Evolutionary conservation across 2,888 invertebrate species (phyloP).

Genomic region (Caenorhabditis panamensis): DNA sequence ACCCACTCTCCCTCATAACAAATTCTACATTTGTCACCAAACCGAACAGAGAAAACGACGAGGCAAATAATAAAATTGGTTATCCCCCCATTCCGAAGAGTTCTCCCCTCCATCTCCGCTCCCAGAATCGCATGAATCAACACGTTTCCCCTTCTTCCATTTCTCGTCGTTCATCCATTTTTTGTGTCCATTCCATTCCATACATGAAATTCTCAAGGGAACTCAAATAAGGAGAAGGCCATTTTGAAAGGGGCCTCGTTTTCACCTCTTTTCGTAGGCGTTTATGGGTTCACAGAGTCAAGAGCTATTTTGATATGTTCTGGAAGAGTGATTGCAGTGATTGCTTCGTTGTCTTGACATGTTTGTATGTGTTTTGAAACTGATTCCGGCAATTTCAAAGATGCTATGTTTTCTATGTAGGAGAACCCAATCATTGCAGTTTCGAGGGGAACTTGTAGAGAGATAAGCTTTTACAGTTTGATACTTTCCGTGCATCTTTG

Average conservation of each 20-base stretch:
- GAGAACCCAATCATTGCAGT: too few relatives aligned
- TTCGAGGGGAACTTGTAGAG: too few relatives aligned
- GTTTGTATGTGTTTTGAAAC: too few relatives aligned
- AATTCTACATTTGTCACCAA: background rate
- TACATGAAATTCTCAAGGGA: background rate
- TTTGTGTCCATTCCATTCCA: constrained; percentile 5
- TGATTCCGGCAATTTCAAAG: too few relatives aligned
- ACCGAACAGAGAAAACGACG: too few relatives aligned
- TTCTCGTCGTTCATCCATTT: background rate
- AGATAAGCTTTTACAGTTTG: too few relatives aligned
- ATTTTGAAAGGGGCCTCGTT: background rate
- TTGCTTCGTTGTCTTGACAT: too few relatives aligned
- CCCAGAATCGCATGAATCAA: constrained; percentile 13
- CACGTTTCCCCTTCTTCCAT: background rate
- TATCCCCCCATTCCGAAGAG: background rate
- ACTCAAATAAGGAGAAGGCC: background rate
- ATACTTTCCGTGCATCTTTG: too few relatives aligned
- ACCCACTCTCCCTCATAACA: background rate
- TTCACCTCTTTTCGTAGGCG: constrained; percentile 13
- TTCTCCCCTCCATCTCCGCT: background rate
- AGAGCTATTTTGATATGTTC: too few relatives aligned
- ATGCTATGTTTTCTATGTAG: too few relatives aligned
- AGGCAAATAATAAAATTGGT: background rate
- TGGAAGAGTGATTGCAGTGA: too few relatives aligned
- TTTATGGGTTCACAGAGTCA: too few relatives aligned